A percentile compares a stretch with the other conserved stretches of the same genome.
phyloP scores from a whole-genome alignment of 2,113 vertebrate species.

The Sorex fumeus region DNA sequence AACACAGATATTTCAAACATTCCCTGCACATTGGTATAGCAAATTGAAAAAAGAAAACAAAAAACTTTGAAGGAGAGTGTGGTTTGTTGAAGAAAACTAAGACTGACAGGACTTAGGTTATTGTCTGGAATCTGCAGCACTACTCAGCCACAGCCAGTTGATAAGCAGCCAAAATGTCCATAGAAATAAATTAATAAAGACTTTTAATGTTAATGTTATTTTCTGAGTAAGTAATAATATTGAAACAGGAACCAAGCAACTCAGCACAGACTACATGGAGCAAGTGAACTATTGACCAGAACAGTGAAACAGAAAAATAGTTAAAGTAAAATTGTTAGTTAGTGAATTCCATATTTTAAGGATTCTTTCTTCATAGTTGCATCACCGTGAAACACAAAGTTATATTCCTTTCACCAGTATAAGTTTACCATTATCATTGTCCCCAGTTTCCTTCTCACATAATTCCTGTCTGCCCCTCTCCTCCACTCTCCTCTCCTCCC shows the following conservation, averaged over 20 bases:
- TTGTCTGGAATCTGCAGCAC: neutral
- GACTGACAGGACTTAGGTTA: neutral
- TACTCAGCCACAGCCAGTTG: neutral
- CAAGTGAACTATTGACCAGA: neutral
- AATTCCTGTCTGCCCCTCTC: no score
- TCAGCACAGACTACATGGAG: neutral
- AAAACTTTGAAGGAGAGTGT: neutral
- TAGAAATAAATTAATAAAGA: conserved; percentile 24
- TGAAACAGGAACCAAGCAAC: neutral
- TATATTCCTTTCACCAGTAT: no score
- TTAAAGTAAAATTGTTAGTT: neutral
- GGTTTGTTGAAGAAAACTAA: conserved; percentile 40
- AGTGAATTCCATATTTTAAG: neutral
- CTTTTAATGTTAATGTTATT: conserved; percentile 22
- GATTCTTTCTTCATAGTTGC: no score
- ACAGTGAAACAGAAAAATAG: neutral
- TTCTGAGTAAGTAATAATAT: neutral
- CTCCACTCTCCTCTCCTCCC: no score
- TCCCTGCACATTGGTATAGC: neutral
- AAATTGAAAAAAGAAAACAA: neutral
- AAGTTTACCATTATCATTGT: no score
- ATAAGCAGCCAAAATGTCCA: conserved; percentile 28
- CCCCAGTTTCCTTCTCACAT: no score
- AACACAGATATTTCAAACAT: neutral
- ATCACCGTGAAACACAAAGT: no score